Evolutionary conservation across 92 coral and sea anemone genomes (phyloP).

Genomic region (Parazoanthus swiftii): DNA sequence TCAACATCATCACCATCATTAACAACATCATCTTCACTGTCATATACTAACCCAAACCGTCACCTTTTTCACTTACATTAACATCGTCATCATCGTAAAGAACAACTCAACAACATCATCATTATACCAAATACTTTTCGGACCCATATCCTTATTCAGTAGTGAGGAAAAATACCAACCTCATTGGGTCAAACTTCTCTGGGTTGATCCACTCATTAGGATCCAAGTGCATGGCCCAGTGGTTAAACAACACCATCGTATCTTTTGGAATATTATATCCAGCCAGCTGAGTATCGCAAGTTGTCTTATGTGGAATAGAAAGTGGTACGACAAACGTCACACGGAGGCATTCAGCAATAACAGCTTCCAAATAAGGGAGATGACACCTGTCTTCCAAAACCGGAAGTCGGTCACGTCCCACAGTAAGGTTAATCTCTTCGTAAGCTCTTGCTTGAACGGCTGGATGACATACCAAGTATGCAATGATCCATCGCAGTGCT

Average conservation of each 20-base stretch:
- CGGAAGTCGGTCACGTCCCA: conserved; percentile 46
- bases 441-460: conserved; percentile 55
- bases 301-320: conserved; percentile 57
- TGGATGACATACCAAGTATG: conserved; percentile 54
- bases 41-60: too few relatives aligned
- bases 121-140: too few relatives aligned
- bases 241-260: conserved; percentile 52
- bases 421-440: conserved; percentile 35
- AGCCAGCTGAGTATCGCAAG: conserved; percentile 46
- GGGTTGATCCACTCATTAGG: conserved; percentile 55
- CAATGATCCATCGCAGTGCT: conserved; percentile 54
- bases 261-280: conserved; percentile 59
- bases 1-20: too few relatives aligned
- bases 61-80: too few relatives aligned
- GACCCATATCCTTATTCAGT: too few relatives aligned
- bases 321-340: conserved; percentile 4
- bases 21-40: background rate
- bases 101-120: too few relatives aligned
- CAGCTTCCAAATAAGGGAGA: conserved; percentile 61
- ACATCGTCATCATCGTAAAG: too few relatives aligned
- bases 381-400: conserved; percentile 45
- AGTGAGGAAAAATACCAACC: conserved; percentile 17
- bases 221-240: conserved; percentile 59
- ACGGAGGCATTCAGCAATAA: conserved; percentile 51
- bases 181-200: conserved; percentile 48